Conservation (phyloP, 2,113 vertebrate species). For the Lamprotornis superbus region DNA sequence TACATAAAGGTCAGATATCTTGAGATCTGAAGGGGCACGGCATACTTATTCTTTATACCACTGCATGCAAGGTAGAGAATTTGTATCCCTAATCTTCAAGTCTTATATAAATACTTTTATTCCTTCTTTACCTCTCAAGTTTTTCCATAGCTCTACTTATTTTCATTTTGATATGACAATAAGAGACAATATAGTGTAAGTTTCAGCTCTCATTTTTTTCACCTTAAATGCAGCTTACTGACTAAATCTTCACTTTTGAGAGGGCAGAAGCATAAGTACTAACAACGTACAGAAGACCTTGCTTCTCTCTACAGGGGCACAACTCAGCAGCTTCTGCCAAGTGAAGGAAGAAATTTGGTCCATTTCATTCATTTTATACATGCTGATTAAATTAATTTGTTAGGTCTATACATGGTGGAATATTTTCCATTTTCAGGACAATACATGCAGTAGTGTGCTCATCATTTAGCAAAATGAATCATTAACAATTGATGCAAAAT, state of each 20-base stretch:
- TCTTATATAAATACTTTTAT: neutral
- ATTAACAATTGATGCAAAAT: constrained; percentile 25
- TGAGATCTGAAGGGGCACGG: neutral
- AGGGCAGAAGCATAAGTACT: neutral
- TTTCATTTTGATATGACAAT: neutral
- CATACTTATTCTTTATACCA: neutral
- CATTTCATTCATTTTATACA: neutral
- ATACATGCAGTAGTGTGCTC: neutral
- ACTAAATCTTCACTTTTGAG: neutral
- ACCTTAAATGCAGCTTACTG: neutral
- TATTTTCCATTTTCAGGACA: neutral
- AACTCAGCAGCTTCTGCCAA: neutral
- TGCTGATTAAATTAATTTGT: neutral
- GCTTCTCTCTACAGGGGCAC: neutral
- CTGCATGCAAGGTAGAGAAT: neutral
- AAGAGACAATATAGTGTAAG: neutral
- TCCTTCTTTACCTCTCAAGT: neutral
- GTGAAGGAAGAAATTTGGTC: neutral
- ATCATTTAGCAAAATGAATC: constrained; percentile 19
- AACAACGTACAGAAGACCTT: neutral
- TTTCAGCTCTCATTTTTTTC: neutral
- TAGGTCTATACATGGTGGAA: neutral
- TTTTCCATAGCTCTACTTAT: neutral
- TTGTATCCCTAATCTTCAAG: neutral
- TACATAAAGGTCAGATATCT: neutral